A percentile compares a stretch with the other conserved stretches of the same genome.
Conservation (phyloP, 2,888 invertebrate genomes). For the Hymenopus coronatus region DNA sequence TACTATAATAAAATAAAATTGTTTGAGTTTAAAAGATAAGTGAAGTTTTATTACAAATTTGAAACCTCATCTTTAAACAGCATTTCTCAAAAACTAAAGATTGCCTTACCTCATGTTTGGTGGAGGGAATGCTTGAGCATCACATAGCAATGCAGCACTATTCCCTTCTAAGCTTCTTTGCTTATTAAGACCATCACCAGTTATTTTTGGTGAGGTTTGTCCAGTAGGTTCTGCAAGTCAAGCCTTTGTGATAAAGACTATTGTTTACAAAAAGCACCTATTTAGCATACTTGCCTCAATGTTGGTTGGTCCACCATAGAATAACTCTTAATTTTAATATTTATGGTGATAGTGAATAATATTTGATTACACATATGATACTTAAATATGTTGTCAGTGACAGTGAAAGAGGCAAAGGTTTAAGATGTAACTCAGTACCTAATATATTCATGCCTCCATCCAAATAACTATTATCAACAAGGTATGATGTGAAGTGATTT, state of each 20-base stretch:
- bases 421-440: too few species aligned
- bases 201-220: constrained; percentile 47
- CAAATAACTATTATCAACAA: too few species aligned
- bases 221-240: constrained; percentile 47
- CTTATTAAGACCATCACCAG: constrained; percentile 47
- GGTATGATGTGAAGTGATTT: too few species aligned
- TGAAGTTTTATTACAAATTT: too few species aligned
- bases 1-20: too few species aligned
- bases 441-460: too few species aligned
- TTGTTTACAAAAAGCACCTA: not conserved
- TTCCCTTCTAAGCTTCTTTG: constrained; percentile 33
- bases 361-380: too few species aligned
- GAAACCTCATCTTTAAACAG: not conserved
- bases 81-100: not conserved
- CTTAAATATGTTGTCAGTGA: too few species aligned
- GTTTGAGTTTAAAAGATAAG: too few species aligned
- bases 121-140: constrained; percentile 57
- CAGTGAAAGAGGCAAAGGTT: too few species aligned
- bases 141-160: constrained; percentile 46
- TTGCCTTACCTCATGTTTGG: constrained; percentile 54
- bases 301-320: not conserved
- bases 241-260: not conserved
- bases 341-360: not conserved
- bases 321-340: not conserved
- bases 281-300: constrained; percentile 15